These are phyloP conservation scores for Eurystomus glaucurus DNA, from an alignment of 2,797 vertebrate species.

Conservation along the genomic window DNA sequence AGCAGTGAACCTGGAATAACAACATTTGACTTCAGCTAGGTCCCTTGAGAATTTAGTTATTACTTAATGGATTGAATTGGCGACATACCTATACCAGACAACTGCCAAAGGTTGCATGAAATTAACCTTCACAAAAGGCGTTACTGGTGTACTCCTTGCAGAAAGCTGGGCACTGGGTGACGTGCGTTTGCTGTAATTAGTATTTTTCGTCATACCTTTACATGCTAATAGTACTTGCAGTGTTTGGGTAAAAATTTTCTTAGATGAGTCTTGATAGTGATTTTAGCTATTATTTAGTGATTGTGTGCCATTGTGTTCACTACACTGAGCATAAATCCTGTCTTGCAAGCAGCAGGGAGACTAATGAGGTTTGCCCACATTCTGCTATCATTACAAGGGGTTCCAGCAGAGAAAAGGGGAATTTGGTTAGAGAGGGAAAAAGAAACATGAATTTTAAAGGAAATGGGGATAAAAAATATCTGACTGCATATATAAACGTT, in stretches of 20 bases:
- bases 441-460: constrained; percentile 16
- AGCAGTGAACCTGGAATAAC: constrained; percentile 85
- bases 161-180: constrained; percentile 45
- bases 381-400: constrained; percentile 72
- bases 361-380: constrained; percentile 77
- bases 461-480: not conserved
- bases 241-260: constrained; percentile 80
- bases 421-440: constrained; percentile 30
- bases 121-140: constrained; percentile 84
- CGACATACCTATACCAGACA: constrained; percentile 81
- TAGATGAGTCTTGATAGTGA: constrained; percentile 74
- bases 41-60: constrained; percentile 79
- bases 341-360: constrained; percentile 80
- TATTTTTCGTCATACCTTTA: constrained; percentile 59
- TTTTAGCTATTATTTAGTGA: constrained; percentile 76
- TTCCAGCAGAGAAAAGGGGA: constrained; percentile 72
- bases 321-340: constrained; percentile 81
- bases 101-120: constrained; percentile 87
- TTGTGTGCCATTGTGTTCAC: constrained; percentile 83
- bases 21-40: constrained; percentile 80
- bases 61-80: constrained; percentile 83
- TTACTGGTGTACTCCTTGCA: constrained; percentile 84
- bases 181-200: constrained; percentile 80
- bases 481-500: not conserved
- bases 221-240: constrained; percentile 71